Percentiles rank a stretch among this genome's conserved stretches.
phyloP scores from a whole-genome alignment of 2,797 vertebrate species.

The Pseudochirops cupreus region DNA sequence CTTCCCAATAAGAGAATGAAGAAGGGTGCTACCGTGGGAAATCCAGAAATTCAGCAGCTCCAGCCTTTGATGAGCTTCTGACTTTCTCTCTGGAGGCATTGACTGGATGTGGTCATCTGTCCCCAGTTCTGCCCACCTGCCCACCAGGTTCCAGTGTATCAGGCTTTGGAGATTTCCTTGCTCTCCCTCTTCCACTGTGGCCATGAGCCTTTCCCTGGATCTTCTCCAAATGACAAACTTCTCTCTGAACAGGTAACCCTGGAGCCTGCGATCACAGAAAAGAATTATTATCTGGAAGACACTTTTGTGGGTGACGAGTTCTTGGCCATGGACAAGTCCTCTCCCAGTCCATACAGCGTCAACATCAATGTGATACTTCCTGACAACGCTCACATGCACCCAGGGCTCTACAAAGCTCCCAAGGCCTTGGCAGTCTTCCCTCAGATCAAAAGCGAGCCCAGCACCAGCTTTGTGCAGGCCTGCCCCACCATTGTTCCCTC shows the following conservation, averaged over 20 bases:
- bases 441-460: constrained; percentile 91
- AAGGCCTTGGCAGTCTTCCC: constrained; percentile 77
- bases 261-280: constrained; percentile 83
- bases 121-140: rapidly evolving
- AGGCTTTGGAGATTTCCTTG: rapidly evolving
- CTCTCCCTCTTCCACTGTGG: rapidly evolving
- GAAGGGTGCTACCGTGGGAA: not conserved
- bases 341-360: constrained; percentile 89
- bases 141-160: rapidly evolving
- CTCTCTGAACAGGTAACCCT: constrained; percentile 83
- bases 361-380: constrained; percentile 95
- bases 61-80: not conserved
- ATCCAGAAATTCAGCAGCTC: not conserved
- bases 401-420: constrained; percentile 90
- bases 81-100: not conserved
- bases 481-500: constrained; percentile 82
- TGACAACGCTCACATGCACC: constrained; percentile 92
- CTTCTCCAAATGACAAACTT: constrained; percentile 93
- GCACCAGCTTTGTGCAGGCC: constrained; percentile 84
- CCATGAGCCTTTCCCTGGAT: constrained; percentile 77
- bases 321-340: constrained; percentile 91
- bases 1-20: not conserved
- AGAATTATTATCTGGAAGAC: constrained; percentile 93
- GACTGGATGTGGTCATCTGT: not conserved
- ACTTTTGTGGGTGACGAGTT: constrained; percentile 95